phyloP scores from a whole-genome alignment of 2,797 vertebrate genomes.

The Sebastes hubbsi region DNA sequence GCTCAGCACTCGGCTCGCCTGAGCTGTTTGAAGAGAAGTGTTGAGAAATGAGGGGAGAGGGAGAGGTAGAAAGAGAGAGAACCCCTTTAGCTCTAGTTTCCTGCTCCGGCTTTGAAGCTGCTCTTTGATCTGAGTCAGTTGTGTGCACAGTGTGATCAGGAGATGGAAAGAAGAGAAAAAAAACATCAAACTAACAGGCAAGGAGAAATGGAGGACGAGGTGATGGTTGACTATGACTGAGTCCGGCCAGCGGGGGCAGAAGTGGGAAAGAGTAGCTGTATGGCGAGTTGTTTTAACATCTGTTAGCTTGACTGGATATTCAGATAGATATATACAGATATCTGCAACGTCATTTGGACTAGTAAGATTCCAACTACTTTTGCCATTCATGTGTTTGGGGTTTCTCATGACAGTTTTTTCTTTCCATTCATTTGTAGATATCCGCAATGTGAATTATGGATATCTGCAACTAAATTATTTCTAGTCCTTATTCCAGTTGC shows the following conservation, averaged over 20 bases:
- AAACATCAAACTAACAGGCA: slow-evolving; percentile 68
- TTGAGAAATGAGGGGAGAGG: slow-evolving; percentile 54
- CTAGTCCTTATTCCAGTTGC: too few relatives aligned
- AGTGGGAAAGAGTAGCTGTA: neutral
- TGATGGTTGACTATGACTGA: slow-evolving; percentile 63
- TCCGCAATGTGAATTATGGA: too few relatives aligned
- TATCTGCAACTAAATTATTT: too few relatives aligned
- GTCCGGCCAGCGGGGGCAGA: slow-evolving; percentile 55
- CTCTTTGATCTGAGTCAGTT: slow-evolving; percentile 82
- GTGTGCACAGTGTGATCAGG: slow-evolving; percentile 80
- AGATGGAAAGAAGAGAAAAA: slow-evolving; percentile 59
- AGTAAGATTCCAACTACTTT: too few relatives aligned
- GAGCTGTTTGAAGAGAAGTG: slow-evolving; percentile 71
- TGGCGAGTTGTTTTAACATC: too few relatives aligned
- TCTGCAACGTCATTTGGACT: too few relatives aligned
- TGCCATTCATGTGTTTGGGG: too few relatives aligned
- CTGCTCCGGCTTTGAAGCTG: slow-evolving; percentile 81
- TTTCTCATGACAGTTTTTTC: too few relatives aligned
- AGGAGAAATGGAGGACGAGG: slow-evolving; percentile 58
- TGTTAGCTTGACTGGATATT: too few relatives aligned
- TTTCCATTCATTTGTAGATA: too few relatives aligned
- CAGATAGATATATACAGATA: too few relatives aligned
- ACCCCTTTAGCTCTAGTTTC: slow-evolving; percentile 77
- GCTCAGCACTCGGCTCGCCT: slow-evolving; percentile 39
- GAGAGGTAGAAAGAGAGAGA: slow-evolving; percentile 36